Conservation (phyloP, 2,797 vertebrate species). For the Phrynocephalus guinanensis region DNA sequence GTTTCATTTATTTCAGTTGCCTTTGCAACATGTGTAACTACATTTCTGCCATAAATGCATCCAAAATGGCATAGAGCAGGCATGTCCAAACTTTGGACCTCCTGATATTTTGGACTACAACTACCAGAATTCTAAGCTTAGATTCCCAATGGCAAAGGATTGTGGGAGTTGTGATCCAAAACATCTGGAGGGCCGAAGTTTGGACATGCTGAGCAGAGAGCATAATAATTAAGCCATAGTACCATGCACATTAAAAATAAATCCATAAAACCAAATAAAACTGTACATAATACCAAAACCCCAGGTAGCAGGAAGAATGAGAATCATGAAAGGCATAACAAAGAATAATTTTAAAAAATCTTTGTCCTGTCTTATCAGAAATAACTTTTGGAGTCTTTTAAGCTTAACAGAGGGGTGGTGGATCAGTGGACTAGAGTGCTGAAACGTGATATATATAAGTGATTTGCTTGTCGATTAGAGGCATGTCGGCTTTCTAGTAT, state of each 20-base stretch:
- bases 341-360: neutral
- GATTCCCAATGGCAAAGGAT: too few relatives aligned
- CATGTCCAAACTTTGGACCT: too few relatives aligned
- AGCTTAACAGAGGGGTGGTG: too few relatives aligned
- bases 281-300: slow-evolving; percentile 19
- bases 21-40: slow-evolving; percentile 32
- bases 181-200: too few relatives aligned
- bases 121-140: too few relatives aligned
- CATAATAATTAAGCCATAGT: slow-evolving; percentile 35
- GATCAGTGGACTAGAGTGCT: too few relatives aligned
- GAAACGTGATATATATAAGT: too few relatives aligned
- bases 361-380: too few relatives aligned
- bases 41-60: slow-evolving; percentile 33
- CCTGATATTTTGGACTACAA: too few relatives aligned
- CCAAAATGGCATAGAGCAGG: neutral
- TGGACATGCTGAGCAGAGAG: neutral
- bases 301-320: slow-evolving; percentile 4
- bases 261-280: slow-evolving; percentile 24
- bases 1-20: slow-evolving; percentile 32
- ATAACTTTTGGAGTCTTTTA: neutral
- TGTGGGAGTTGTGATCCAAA: too few relatives aligned
- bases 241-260: slow-evolving; percentile 15
- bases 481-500: too few relatives aligned
- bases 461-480: too few relatives aligned
- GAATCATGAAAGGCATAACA: neutral